Base-by-base conservation (phyloP, 2,888 invertebrate species). In the Helicoverpa assulta region DNA sequence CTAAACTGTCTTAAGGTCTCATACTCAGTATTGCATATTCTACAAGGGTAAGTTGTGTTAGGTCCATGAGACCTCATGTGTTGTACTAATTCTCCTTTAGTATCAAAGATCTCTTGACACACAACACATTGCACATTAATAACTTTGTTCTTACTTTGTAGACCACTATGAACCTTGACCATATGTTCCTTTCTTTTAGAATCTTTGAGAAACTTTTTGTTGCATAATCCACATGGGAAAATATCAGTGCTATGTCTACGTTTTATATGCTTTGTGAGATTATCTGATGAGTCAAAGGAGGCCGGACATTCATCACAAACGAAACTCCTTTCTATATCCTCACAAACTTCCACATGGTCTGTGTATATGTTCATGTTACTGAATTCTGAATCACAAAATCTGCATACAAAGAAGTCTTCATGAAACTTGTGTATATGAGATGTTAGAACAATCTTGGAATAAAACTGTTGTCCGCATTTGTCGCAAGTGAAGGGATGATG, bases 401-500 rank as follows among this genome's bases (percentile, higher is more conserved):
- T 85, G 58, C 92, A 92, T 8, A 78, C 56, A 61, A 85, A 79
- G 26, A 76, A 72, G 40, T 91, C 86, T 53, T 82, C 83, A 62
- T 92, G 92, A 37, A 86, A 90, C 26, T 80, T 54, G 86, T 85
- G 53, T n/a, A 75, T 75, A 56, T 92, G 92, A 2, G 85, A 4
- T 83, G 37, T 85, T 82, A 19, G 89, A 60, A 33, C 85, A 0
- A 85, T 58, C 81, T 90, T 90, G 0, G 92, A 90, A 69, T 90
- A 89, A 67, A 91, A 92, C 43, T 89, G 88, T 40, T 88, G 87
- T 1, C 85, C 87, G 6, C 92, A 92, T 54, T 86, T 82, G 6
- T 85, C 83, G 67, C 92, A 92, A 2, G 86, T 85, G 57, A 88
- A 92, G 0, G 92, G 92, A 66, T 89, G 88, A 62, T 90, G 85